Percentiles rank a stretch among this genome's conserved stretches.
Conservation (phyloP, 2,888 invertebrate genomes). For the Frankliniella fusca region DNA sequence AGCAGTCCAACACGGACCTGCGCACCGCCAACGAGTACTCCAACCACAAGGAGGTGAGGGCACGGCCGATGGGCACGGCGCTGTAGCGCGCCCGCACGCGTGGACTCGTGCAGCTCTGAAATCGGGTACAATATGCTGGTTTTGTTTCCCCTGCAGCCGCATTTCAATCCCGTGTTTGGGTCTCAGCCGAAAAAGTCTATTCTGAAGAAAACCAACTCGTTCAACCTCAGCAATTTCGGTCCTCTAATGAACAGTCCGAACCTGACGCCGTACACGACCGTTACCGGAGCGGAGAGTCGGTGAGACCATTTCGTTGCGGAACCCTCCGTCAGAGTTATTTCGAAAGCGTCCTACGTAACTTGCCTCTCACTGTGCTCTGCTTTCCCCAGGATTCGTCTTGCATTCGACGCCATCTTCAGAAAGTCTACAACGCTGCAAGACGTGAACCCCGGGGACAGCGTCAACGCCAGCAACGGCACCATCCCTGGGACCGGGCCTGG, state of each 20-base stretch:
- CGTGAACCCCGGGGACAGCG: conserved; percentile 59
- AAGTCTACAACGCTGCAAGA: conserved; percentile 82
- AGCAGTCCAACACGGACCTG: conserved; percentile 53
- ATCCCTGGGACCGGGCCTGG: background rate
- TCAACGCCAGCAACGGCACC: conserved; percentile 4
- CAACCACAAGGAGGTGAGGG: conserved; percentile 41
- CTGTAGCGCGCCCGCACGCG: background rate
- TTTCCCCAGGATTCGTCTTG: conserved; percentile 67
- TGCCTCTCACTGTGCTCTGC: background rate
- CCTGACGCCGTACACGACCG: conserved; percentile 68
- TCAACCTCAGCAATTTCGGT: conserved; percentile 64
- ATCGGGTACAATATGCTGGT: background rate
- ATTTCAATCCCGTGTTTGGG: conserved; percentile 52
- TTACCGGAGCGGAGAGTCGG: conserved; percentile 82
- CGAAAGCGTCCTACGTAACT: background rate
- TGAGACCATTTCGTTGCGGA: conserved; percentile 40
- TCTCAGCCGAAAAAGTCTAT: conserved; percentile 76
- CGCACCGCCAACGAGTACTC: conserved; percentile 49
- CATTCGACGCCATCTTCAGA: conserved; percentile 87
- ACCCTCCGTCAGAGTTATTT: background rate
- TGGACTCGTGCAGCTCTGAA: background rate
- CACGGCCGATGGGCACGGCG: background rate
- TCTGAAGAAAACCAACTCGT: conserved; percentile 88
- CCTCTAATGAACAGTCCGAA: conserved; percentile 52
- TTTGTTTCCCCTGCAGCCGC: conserved; percentile 44